Conservation (phyloP, 2,797 vertebrate genomes). For the Cheirogaleus major region DNA sequence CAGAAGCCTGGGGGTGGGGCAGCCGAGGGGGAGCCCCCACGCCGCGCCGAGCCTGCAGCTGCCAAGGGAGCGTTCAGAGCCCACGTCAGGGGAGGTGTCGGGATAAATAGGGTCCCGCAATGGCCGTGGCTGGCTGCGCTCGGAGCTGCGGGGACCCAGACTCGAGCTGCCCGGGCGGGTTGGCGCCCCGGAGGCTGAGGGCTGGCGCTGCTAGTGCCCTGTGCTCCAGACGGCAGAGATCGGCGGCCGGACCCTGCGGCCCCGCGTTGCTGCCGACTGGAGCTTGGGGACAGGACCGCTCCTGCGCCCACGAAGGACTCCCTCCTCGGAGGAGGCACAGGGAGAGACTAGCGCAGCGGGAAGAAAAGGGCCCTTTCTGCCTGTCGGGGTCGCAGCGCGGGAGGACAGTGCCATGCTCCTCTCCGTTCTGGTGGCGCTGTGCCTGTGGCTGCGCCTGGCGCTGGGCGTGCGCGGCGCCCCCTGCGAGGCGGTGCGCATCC, state of each 20-base stretch:
- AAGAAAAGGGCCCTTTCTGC: not conserved
- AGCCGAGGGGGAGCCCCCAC: slow-evolving; percentile 60
- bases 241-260: too few species aligned
- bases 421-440: slow-evolving; percentile 77
- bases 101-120: slow-evolving; percentile 84
- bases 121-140: slow-evolving; percentile 77
- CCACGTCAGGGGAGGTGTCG: slow-evolving; percentile 84
- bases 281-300: not conserved
- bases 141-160: not conserved
- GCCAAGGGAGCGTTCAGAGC: slow-evolving; percentile 67
- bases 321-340: not conserved
- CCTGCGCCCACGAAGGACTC: not conserved
- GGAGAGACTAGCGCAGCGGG: not conserved
- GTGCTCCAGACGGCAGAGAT: not conserved
- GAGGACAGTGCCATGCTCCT: slow-evolving; percentile 69
- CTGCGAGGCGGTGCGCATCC: slow-evolving; percentile 90
- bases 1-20: slow-evolving; percentile 69
- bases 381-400: not conserved
- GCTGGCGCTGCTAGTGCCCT: not conserved
- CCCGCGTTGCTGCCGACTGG: not conserved
- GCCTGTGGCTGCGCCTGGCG: slow-evolving; percentile 84
- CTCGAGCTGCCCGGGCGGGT: not conserved
- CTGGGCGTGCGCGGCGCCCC: slow-evolving; percentile 85
- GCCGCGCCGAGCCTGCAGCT: slow-evolving; percentile 38
- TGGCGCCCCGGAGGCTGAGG: not conserved